Base-by-base conservation (phyloP, 2,797 vertebrate genomes). In the Danio jaintianensis region DNA sequence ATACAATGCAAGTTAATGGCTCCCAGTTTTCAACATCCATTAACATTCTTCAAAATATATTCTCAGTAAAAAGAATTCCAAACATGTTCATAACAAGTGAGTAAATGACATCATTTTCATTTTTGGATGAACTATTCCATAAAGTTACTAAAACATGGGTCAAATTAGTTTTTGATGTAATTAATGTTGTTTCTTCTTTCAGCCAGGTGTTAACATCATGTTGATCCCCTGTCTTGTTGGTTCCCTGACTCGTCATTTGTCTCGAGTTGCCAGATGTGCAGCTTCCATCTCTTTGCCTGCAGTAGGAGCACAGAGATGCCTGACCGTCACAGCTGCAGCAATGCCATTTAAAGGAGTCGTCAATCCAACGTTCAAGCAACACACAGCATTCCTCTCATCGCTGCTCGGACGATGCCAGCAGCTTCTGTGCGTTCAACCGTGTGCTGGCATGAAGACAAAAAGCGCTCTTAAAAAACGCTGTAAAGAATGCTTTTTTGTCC, bases 401-500 rank as follows among this genome's bases (percentile, higher is more conserved):
- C 85, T 92, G 45, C 83, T 89, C 63, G 89, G 88, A 61, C 89
- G 82, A 62, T 86, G 81, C 75, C 88, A 73, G 22, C 84, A 68
- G 20, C 85, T 83, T 3, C 42, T 83, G 4, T 85, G 82, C 6
- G 29, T 78, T 77, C 93, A 92, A 82, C 91, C 88, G 0, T 85
- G 73, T 0, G 86, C 48, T 0, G 96, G 96, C 3, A 94, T 98
- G 94, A 98, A 98, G 88, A 95, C 93, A 71, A 98, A 95, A 89
- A 85, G 84, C 0, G 78, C 88, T 6, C 56, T 98, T 66, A 94
- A 45, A 81, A 93, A 81, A 82, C 96, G 97, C 59, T 99, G 97
- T 87, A 94, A 93, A 87, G 96, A 96, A 91, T 99, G 98, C 82
- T 97, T 92, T 88, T 82, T 94, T 58, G 97, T 97, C 3, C 92